Conservation (phyloP, 2,797 vertebrate genomes). For the Acropternis orthonyx region DNA sequence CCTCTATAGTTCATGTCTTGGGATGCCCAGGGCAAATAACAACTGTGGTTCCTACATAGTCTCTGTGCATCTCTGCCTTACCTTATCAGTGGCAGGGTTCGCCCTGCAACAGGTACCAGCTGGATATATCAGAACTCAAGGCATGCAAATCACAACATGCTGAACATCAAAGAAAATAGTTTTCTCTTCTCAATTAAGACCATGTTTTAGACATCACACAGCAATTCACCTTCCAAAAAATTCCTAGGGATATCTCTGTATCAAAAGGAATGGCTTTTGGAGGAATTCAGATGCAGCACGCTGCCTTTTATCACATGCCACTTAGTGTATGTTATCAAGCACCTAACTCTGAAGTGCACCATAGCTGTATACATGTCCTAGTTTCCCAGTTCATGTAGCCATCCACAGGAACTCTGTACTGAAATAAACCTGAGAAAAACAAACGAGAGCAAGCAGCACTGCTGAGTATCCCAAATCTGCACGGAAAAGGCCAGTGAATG, state of each 20-base stretch:
- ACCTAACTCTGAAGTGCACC: not conserved
- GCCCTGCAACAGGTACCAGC: not conserved
- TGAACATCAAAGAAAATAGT: not conserved
- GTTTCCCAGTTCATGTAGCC: not conserved
- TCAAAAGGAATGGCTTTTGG: not conserved
- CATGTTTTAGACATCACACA: not conserved
- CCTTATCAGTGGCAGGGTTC: rapidly evolving
- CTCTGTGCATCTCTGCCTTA: not conserved
- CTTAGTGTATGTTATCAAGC: not conserved
- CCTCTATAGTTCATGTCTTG: rapidly evolving
- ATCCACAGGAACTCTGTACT: not conserved
- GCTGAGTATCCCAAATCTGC: not conserved
- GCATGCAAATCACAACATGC: not conserved
- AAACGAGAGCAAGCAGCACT: not conserved
- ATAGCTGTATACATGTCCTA: not conserved
- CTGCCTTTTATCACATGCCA: not conserved
- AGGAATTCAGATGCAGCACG: not conserved
- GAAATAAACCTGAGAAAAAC: not conserved
- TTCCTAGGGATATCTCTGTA: not conserved
- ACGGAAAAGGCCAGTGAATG: not conserved
- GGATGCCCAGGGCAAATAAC: not conserved
- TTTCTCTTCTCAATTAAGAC: not conserved
- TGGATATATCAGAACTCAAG: not conserved
- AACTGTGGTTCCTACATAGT: not conserved
- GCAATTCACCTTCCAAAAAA: not conserved